Evolutionary conservation across 1,140 invertebrate species (phyloP).

Genomic region (Fopius arisanus): DNA sequence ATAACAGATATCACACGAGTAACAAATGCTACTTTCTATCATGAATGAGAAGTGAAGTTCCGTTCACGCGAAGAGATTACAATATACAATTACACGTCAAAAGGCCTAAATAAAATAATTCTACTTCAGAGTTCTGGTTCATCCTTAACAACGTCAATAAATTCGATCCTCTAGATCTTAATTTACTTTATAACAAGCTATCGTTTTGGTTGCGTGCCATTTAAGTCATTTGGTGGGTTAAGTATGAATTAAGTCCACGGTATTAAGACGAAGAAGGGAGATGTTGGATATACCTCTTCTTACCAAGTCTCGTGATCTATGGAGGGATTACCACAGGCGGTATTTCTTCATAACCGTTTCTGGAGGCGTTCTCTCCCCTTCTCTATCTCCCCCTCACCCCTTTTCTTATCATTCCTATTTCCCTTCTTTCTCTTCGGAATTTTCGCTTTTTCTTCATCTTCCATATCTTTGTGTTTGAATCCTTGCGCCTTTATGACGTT

Average conservation of each 20-base stretch:
- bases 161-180: background rate
- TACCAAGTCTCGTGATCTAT: conserved; percentile 38
- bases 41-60: too few relatives aligned
- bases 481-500: background rate
- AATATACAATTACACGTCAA: too few relatives aligned
- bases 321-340: conserved; percentile 41
- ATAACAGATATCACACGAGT: too few relatives aligned
- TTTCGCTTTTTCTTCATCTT: conserved; percentile 12
- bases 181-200: background rate
- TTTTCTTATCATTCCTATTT: conserved; percentile 2
- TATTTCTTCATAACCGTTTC: conserved; percentile 47
- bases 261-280: conserved; percentile 42
- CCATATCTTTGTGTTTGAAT: background rate
- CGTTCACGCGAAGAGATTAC: too few relatives aligned
- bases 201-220: conserved; percentile 21
- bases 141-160: background rate
- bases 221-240: conserved; percentile 31
- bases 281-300: conserved; percentile 10
- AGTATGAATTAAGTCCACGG: conserved; percentile 44
- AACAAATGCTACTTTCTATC: too few relatives aligned
- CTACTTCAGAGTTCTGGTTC: background rate
- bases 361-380: conserved; percentile 19
- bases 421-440: background rate
- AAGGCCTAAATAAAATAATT: too few relatives aligned
- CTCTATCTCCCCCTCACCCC: conserved; percentile 34